These are phyloP conservation scores for Aelia acuminata DNA, from an alignment of 2,888 invertebrate genomes.

Conservation along the genomic window DNA sequence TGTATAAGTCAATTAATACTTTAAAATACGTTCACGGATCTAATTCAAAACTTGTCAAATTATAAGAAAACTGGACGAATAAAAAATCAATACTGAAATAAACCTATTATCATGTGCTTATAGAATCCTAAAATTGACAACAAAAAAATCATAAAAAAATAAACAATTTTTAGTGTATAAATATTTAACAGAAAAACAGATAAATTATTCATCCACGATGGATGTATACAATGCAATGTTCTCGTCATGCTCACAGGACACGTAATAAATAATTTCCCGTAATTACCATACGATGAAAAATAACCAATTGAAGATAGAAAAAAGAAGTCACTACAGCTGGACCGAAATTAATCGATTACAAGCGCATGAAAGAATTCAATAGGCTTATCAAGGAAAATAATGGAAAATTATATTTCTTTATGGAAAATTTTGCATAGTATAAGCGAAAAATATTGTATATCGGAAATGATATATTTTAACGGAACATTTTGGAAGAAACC, in stretches of 20 bases:
- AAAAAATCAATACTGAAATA: no score
- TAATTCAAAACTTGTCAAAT: no score
- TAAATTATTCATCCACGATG: not conserved
- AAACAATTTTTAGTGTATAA: not conserved
- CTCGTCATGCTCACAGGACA: not conserved
- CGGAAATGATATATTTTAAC: not conserved
- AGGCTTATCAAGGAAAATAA: not conserved
- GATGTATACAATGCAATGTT: not conserved
- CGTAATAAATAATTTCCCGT: not conserved
- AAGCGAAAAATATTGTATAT: not conserved
- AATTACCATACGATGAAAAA: not conserved
- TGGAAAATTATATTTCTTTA: not conserved
- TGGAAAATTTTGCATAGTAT: not conserved
- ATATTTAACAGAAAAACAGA: not conserved
- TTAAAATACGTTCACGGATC: no score
- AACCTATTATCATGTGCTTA: not conserved
- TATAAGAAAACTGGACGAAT: no score
- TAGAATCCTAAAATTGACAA: not conserved
- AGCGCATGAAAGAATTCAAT: not conserved
- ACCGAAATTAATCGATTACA: not conserved
- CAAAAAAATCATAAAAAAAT: not conserved
- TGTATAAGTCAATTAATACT: no score
- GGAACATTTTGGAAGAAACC: not conserved
- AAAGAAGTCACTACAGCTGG: not conserved
- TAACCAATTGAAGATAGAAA: not conserved